phyloP scores from a whole-genome alignment of 2,113 vertebrate species.

The Barnardius zonarius region DNA sequence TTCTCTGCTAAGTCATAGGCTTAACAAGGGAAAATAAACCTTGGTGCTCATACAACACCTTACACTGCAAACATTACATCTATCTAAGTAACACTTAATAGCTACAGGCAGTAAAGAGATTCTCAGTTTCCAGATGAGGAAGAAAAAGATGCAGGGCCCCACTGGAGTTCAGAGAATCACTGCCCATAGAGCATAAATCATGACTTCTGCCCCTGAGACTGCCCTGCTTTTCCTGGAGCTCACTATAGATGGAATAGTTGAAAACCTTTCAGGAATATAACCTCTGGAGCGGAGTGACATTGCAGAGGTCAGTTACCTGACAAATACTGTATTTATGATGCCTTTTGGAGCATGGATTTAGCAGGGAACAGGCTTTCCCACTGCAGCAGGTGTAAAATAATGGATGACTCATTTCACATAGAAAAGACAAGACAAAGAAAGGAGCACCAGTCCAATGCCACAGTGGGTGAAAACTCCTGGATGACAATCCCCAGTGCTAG shows the following conservation, averaged over 20 bases:
- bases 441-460: not conserved
- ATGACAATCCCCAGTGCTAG: not conserved
- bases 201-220: not conserved
- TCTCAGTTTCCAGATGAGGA: not conserved
- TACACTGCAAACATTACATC: not conserved
- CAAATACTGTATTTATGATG: too few species aligned
- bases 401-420: accelerated
- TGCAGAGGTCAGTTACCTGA: not conserved
- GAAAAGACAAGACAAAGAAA: not conserved
- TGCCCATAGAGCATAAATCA: not conserved
- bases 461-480: not conserved
- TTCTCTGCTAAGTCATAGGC: not conserved
- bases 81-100: not conserved
- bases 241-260: not conserved
- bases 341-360: not conserved
- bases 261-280: not conserved
- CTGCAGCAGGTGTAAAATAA: not conserved
- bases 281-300: not conserved
- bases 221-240: not conserved
- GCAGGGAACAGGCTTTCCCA: not conserved
- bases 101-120: not conserved
- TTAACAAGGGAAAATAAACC: constrained; percentile 10
- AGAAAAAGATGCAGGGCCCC: not conserved
- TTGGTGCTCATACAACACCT: not conserved
- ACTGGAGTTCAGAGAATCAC: not conserved